Base-by-base conservation (phyloP, 1,140 invertebrate species). In the Lucilia cuprina region DNA sequence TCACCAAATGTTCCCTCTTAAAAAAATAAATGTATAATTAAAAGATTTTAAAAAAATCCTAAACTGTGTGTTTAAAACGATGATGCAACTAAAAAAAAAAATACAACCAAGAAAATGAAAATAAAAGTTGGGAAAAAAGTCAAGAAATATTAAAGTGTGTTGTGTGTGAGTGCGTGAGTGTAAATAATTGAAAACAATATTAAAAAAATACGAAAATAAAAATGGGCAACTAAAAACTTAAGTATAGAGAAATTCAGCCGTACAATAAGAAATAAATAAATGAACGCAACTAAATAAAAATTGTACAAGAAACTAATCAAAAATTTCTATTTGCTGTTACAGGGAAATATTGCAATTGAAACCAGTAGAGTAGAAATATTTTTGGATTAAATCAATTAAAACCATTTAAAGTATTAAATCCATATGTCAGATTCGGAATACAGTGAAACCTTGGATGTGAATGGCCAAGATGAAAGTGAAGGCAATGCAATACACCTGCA, bases 351-450 rank as follows among this genome's bases (percentile, higher is more conserved):
- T 77, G 35, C 14, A 34, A 41, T 3, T 41, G 8, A 35, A 41
- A 17, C n/a, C 19, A 80, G 50, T n/a, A 21, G 3, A 47, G 7
- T 49, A 19, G 21, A 50, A 30, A n/a, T 17, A 8, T 49, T 47
- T 19, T 78, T 41, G n/a, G 41, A n/a, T 17, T 1, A 9, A 9
- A 14, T 14, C 13, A 49, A 49, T 49, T 5, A 78, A 19, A 30
- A 30, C 25, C n/a, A n/a, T n/a, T n/a, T 30, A 30, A 74, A 74
- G 75, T 47, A 30, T 47, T 17, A 19, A 49, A 21, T 80, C 77
- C 77, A 49, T 80, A 80, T 80, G 77, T 80, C 77, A 47, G 77
- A 80, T 25, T 80, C 77, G 35, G 77, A 80, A 80, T 80, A 80
- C 25, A 65, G 82, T 65, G 82, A 70, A 65, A n/a, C 34, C 82